Base-by-base conservation (phyloP, 2,113 vertebrate genomes). In the Hylia prasina region DNA sequence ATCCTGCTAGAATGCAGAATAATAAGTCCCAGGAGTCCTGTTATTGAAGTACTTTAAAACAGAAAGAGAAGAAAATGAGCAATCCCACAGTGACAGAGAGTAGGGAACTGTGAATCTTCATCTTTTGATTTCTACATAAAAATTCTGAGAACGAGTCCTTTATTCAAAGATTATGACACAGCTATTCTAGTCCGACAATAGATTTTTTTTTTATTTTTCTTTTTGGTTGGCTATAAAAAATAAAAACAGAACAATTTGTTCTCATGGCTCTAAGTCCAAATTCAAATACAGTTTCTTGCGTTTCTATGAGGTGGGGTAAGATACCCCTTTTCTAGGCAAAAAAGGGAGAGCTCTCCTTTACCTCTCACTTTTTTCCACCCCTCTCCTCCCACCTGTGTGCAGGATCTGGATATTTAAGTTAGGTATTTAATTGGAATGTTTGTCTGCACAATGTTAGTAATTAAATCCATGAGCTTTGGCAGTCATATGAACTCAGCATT, bases 401-500 rank as follows among this genome's bases (percentile, higher is more conserved):
- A 95, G 64, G 90, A 91, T 66, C 63, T 77, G 48, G 35, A 30
- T 63, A 71, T 82, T 95, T 93, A 97, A 96, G 80, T 44, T 70
- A 95, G 37, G 50, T 65, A 88, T 89, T 94, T 95, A 95, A 91
- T 13, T 66, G 71, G 90, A 96, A 96, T 69, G 82, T 77, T 94
- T 94, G 89, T 81, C 95, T 94, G 76, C 83, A 93, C 89, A 83
- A 56, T 82, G 89, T 95, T 90, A 87, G 63, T 84, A 95, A 95
- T 93, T 80, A 96, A 96, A 93, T 89, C 97, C 96, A 95, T 88
- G 94, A 95, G 84, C 91, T 93, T 73, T 94, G 69, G 78, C 70
- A 85, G 91, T 75, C 83, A 35, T 82, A 83, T 93, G 94, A 98
- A 96, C 87, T 96, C 95, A 94, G 96, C 97, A 92, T 82, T 93